Conservation (phyloP, 2,113 vertebrate genomes). For the Eurystomus gularis region DNA sequence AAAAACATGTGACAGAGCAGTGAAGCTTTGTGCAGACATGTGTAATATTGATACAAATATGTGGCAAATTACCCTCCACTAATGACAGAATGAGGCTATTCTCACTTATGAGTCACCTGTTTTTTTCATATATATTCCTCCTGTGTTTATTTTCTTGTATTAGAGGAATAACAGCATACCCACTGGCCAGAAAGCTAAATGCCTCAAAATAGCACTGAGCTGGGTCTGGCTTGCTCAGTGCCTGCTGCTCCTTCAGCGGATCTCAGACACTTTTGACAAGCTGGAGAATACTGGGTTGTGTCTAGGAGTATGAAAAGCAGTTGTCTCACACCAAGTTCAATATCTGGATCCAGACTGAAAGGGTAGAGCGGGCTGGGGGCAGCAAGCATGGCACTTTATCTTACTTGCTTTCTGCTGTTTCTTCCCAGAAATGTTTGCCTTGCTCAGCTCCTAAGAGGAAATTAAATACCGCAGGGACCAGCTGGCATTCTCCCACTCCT, state of each 20-base stretch:
- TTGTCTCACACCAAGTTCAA: neutral
- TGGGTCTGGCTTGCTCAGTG: neutral
- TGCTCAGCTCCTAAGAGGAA: neutral
- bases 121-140: slow-evolving; percentile 1
- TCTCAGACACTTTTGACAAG: neutral
- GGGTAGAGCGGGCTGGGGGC: neutral
- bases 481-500: slow-evolving; percentile 44
- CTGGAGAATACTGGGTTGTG: neutral
- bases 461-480: neutral
- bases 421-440: neutral
- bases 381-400: neutral
- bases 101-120: slow-evolving; percentile 57
- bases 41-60: slow-evolving; percentile 34
- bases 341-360: neutral
- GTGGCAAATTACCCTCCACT: slow-evolving; percentile 38
- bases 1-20: neutral
- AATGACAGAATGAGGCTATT: slow-evolving; percentile 63
- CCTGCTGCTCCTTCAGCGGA: neutral
- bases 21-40: neutral
- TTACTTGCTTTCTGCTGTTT: slow-evolving; percentile 4
- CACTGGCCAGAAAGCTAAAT: neutral
- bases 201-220: neutral
- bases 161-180: neutral
- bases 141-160: neutral
- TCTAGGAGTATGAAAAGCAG: neutral